Conservation (phyloP, 2,888 invertebrate genomes). For the Eristalis intricaria region DNA sequence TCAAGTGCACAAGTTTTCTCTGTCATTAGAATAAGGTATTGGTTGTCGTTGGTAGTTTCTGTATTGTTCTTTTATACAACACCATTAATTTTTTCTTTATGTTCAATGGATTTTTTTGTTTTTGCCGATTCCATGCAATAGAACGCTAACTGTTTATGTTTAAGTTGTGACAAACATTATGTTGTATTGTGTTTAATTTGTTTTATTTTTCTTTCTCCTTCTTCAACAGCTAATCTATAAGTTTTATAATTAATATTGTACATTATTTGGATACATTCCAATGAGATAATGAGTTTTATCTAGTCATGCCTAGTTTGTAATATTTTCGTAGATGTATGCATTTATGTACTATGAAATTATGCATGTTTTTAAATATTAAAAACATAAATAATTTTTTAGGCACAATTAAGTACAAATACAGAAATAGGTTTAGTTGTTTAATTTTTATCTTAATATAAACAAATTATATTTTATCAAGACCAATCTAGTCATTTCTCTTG, state of each 20-base stretch:
- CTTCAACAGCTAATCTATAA: not conserved
- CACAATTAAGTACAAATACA: not conserved
- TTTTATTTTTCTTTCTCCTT: not conserved
- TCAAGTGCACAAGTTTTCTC: slow-evolving; percentile 35
- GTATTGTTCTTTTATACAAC: not conserved
- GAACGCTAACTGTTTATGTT: not conserved
- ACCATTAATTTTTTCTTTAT: not conserved
- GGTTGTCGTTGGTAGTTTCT: slow-evolving; percentile 47
- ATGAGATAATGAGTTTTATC: slow-evolving; percentile 66
- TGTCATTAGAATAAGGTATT: slow-evolving; percentile 28
- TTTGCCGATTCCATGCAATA: not conserved
- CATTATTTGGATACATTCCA: slow-evolving; percentile 52
- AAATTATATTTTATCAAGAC: not conserved
- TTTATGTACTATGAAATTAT: not conserved
- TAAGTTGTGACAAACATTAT: not conserved
- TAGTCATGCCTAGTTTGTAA: slow-evolving; percentile 60
- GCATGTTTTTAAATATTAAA: not conserved
- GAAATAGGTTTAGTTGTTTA: not conserved
- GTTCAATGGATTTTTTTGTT: not conserved
- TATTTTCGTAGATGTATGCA: not conserved
- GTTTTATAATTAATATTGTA: slow-evolving; percentile 40
- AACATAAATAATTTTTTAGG: not conserved
- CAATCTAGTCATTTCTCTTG: slow-evolving; percentile 25
- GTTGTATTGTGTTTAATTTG: not conserved
- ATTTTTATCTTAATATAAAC: not conserved